These are phyloP conservation scores for Gymnodraco acuticeps DNA, from an alignment of 2,797 vertebrate species.

Conservation along the genomic window DNA sequence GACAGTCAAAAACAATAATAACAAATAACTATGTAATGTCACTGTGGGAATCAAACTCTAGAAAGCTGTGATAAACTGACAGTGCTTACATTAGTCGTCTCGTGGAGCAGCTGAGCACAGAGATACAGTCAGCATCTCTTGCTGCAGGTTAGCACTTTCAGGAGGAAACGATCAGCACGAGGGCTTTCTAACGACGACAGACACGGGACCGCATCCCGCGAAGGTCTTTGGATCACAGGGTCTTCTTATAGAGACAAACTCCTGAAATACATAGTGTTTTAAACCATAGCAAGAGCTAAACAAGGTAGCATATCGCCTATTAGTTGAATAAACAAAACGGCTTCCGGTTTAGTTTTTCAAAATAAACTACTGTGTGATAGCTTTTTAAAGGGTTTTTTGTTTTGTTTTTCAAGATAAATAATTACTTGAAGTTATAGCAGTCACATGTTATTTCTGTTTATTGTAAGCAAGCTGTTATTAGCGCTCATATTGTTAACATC, in stretches of 20 bases:
- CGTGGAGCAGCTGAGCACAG: background rate
- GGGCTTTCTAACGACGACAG: background rate
- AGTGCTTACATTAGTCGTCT: background rate
- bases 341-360: slow-evolving; percentile 51
- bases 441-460: fast-evolving
- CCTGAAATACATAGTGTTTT: background rate
- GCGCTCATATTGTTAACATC: background rate
- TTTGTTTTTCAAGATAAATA: background rate
- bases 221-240: background rate
- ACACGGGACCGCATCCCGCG: fast-evolving
- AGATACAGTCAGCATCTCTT: slow-evolving; percentile 1
- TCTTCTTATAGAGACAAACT: background rate
- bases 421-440: background rate
- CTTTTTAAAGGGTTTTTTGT: background rate
- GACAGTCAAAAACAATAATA: background rate
- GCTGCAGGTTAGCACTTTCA: background rate
- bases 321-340: background rate
- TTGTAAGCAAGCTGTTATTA: background rate
- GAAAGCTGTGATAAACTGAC: background rate
- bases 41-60: background rate
- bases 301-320: background rate
- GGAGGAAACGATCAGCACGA: background rate
- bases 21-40: background rate
- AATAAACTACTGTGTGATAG: slow-evolving; percentile 16
- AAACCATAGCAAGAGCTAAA: background rate